Evolutionary conservation across 2,113 vertebrate species (phyloP).

Genomic region (Pao palembangensis): DNA sequence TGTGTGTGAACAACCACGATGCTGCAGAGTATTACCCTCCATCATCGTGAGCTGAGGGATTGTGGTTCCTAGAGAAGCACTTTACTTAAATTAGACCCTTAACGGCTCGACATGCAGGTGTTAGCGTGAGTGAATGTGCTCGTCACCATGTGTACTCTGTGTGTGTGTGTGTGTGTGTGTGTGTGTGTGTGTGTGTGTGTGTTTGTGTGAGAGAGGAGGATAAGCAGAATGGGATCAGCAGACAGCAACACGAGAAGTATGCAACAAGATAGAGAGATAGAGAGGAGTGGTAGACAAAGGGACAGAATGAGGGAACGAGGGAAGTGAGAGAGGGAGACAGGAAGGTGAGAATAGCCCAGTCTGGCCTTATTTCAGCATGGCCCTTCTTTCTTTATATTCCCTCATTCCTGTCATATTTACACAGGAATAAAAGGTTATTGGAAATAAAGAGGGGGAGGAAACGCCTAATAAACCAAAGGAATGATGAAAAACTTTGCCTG

Average conservation of each 20-base stretch:
- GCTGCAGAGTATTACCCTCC: constrained; percentile 50
- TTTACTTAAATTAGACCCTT: constrained; percentile 75
- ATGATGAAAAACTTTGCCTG: constrained; percentile 10
- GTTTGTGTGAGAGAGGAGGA: constrained; percentile 39
- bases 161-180: constrained; percentile 13
- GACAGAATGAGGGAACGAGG: background rate
- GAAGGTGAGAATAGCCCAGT: constrained; percentile 62
- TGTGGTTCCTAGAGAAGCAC: constrained; percentile 72
- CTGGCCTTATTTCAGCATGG: constrained; percentile 58
- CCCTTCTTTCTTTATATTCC: constrained; percentile 56
- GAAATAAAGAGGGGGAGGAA: constrained; percentile 17
- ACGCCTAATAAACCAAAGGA: constrained; percentile 29
- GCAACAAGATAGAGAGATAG: constrained; percentile 20
- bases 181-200: constrained; percentile 27
- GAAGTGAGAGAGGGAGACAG: constrained; percentile 11
- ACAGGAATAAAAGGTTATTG: constrained; percentile 67
- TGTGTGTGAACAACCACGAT: constrained; percentile 44
- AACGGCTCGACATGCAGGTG: constrained; percentile 68
- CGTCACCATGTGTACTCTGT: constrained; percentile 6
- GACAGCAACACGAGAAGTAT: constrained; percentile 43
- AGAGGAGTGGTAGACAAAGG: background rate
- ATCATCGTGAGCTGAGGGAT: constrained; percentile 60
- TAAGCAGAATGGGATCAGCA: constrained; percentile 58
- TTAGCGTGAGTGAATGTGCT: constrained; percentile 39
- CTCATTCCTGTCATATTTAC: constrained; percentile 64